These are phyloP conservation scores for Drosophila imparisetae DNA, from an alignment of 2,888 invertebrate species.

Conservation along the genomic window DNA sequence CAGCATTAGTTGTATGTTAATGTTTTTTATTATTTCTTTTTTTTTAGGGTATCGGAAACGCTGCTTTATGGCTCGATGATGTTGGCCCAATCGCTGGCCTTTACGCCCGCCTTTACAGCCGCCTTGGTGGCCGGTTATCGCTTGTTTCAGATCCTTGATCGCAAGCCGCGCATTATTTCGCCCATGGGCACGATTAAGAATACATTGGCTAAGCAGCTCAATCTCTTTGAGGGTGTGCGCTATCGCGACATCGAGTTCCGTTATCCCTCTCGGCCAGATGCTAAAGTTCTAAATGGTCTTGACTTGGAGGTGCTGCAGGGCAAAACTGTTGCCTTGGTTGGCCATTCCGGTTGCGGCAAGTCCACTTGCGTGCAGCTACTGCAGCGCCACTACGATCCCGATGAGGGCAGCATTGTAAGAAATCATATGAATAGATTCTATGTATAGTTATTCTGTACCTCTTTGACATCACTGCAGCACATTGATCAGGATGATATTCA, in stretches of 20 bases:
- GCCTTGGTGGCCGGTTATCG: constrained; percentile 90
- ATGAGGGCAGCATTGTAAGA: constrained; percentile 87
- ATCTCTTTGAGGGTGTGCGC: constrained; percentile 83
- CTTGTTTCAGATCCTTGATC: constrained; percentile 88
- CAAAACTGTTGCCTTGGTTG: constrained; percentile 90
- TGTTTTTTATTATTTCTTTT: not conserved
- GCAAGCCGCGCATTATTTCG: constrained; percentile 86
- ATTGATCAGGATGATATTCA: constrained; percentile 87
- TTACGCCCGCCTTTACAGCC: constrained; percentile 91
- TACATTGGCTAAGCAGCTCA: constrained; percentile 78
- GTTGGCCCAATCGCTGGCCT: constrained; percentile 91
- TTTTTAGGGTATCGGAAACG: constrained; percentile 89
- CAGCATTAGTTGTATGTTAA: not conserved
- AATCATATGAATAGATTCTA: not conserved
- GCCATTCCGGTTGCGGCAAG: constrained; percentile 92
- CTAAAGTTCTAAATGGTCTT: constrained; percentile 90
- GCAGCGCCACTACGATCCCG: constrained; percentile 92
- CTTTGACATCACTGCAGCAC: constrained; percentile 59
- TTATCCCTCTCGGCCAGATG: constrained; percentile 92
- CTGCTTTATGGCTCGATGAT: constrained; percentile 92
- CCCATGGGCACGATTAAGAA: constrained; percentile 82
- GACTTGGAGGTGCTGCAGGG: constrained; percentile 89
- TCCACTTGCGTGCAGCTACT: constrained; percentile 92
- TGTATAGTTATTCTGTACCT: not conserved
- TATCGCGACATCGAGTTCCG: constrained; percentile 90